Evolutionary conservation across 1,140 invertebrate genomes (phyloP).

Genomic region (Oncopeltus fasciatus): DNA sequence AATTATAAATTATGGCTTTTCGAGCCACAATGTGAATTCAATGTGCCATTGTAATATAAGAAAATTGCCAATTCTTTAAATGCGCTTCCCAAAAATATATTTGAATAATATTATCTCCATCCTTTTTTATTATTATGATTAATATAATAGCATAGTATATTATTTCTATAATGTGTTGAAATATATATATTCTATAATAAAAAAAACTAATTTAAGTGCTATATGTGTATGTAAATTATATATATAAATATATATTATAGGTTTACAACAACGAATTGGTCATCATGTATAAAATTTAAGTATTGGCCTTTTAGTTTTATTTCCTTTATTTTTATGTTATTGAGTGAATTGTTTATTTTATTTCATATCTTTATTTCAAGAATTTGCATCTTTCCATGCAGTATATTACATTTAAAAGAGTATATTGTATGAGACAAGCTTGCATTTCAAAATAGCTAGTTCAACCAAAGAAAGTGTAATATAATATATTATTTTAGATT

Average conservation of each 20-base stretch:
- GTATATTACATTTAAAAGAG: conserved; percentile 8
- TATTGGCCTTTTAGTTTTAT: conserved; percentile 1
- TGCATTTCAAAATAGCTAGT: conserved; percentile 11
- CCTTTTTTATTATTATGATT: conserved; percentile 17
- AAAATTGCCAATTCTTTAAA: conserved; percentile 7
- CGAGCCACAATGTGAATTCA: conserved; percentile 13
- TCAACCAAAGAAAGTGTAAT: conserved; percentile 15
- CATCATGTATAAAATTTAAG: not conserved
- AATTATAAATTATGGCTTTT: not conserved
- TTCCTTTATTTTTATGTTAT: not conserved
- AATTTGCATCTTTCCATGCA: conserved; percentile 13
- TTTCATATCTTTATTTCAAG: conserved; percentile 18
- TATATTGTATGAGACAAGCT: conserved; percentile 13
- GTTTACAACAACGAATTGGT: conserved; percentile 18
- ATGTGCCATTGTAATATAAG: conserved; percentile 16
- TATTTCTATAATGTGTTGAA: conserved; percentile 18
- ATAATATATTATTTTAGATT: conserved; percentile 21
- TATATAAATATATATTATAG: conserved; percentile 11
- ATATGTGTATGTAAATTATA: conserved; percentile 16
- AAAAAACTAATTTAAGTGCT: conserved; percentile 17
- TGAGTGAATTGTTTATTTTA: not conserved
- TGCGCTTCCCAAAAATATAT: conserved; percentile 14
- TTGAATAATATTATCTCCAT: conserved; percentile 12
- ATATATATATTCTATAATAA: conserved; percentile 18
- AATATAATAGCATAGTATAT: conserved; percentile 10